phyloP scores from a whole-genome alignment of 1,140 invertebrate species.

The Penaeus japonicus region DNA sequence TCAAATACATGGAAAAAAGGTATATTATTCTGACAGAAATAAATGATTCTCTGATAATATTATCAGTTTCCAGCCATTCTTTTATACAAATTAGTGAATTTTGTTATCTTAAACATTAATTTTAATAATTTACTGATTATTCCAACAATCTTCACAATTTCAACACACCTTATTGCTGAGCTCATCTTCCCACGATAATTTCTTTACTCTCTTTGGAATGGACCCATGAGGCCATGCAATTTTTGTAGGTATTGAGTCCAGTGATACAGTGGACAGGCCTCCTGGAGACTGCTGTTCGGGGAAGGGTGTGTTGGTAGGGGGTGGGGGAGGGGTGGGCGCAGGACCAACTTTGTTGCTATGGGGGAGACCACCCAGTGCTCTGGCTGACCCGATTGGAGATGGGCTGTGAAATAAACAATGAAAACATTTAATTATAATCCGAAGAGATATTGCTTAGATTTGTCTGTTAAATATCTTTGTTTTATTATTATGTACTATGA shows the following conservation, averaged over 20 bases:
- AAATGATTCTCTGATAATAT: too few species aligned
- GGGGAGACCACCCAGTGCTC: constrained; percentile 52
- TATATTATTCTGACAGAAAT: too few species aligned
- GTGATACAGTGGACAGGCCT: constrained; percentile 50
- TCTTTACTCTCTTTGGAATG: constrained; percentile 74
- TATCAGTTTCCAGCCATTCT: too few species aligned
- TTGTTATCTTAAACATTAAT: too few species aligned
- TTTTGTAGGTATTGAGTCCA: constrained; percentile 46
- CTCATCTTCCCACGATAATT: constrained; percentile 79
- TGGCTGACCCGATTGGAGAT: constrained; percentile 47
- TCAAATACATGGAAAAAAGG: background rate
- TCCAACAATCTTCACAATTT: too few species aligned
- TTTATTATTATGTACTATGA: too few species aligned
- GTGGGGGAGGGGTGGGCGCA: constrained; percentile 32
- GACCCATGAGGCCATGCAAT: constrained; percentile 68
- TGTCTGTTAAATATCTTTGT: too few species aligned
- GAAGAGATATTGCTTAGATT: too few species aligned
- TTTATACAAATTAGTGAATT: too few species aligned
- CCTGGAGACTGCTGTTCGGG: constrained; percentile 22
- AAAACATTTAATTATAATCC: too few species aligned
- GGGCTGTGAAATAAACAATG: background rate
- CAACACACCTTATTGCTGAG: constrained; percentile 54
- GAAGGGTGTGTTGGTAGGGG: constrained; percentile 40
- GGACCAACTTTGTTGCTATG: constrained; percentile 29
- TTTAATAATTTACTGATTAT: too few species aligned